A percentile compares a stretch with the other conserved stretches of the same genome.
Conservation (phyloP, 2,113 vertebrate genomes). For the Opisthocomus hoazin region DNA sequence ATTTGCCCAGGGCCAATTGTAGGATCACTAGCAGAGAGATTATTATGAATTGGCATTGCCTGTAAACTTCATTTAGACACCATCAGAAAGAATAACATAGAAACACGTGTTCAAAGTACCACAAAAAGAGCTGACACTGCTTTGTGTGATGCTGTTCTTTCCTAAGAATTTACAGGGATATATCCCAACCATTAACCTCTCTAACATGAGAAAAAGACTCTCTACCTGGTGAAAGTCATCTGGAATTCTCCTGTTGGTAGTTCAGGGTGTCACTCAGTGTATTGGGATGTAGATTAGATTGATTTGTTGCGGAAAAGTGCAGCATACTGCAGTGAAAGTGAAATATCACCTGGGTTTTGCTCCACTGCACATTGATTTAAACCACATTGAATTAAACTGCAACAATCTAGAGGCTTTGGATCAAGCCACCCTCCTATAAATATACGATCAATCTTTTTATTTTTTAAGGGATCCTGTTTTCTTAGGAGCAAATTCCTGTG, state of each 20-base stretch:
- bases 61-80: neutral
- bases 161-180: neutral
- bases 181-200: neutral
- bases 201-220: neutral
- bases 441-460: neutral
- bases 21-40: neutral
- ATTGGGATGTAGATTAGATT: neutral
- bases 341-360: slow-evolving; percentile 7
- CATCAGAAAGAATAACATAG: neutral
- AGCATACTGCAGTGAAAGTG: neutral
- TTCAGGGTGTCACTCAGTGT: neutral
- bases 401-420: neutral
- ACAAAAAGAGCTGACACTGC: neutral
- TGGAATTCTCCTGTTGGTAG: neutral
- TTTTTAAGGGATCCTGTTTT: neutral
- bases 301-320: neutral
- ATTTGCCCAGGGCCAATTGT: neutral
- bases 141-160: neutral
- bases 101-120: neutral
- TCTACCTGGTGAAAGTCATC: neutral
- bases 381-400: neutral
- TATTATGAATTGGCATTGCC: neutral
- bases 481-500: neutral
- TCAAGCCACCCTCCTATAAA: neutral
- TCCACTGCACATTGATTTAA: neutral